Percentiles rank a stretch among this genome's conserved stretches.
Evolutionary conservation across 37 sponge, comb jelly and placozoan species (phyloP).

Genomic region (Chondrosia reniformis): DNA sequence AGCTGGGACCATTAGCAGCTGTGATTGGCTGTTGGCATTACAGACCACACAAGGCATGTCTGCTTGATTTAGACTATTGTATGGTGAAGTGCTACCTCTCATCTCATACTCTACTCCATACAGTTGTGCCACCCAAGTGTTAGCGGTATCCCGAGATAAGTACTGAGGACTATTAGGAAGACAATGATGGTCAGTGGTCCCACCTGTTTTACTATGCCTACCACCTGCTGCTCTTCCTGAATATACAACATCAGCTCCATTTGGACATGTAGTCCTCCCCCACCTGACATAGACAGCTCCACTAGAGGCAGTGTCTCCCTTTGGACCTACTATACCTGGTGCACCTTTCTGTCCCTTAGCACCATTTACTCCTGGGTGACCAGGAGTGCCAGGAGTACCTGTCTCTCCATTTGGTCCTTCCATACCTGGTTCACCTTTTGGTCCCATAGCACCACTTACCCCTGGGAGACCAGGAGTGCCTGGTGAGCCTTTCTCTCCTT

Average conservation of each 20-base stretch:
- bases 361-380: slow-evolving; percentile 12
- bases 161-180: slow-evolving; percentile 42
- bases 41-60: slow-evolving; percentile 62
- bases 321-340: neutral
- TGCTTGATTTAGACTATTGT: neutral
- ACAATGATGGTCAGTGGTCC: slow-evolving; percentile 49
- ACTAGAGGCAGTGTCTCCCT: neutral
- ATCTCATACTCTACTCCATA: slow-evolving; percentile 42
- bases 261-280: slow-evolving; percentile 12
- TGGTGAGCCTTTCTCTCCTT: too few relatives aligned
- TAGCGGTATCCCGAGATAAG: neutral
- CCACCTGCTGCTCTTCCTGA: neutral
- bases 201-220: slow-evolving; percentile 12
- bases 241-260: slow-evolving; percentile 1
- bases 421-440: neutral
- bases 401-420: neutral
- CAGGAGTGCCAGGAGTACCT: slow-evolving; percentile 11
- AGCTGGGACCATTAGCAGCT: slow-evolving; percentile 50
- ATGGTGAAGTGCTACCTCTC: neutral
- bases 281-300: slow-evolving; percentile 5
- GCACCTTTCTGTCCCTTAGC: neutral
- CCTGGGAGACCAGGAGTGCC: too few relatives aligned
- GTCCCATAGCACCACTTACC: too few relatives aligned
- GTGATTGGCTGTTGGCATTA: slow-evolving; percentile 5
- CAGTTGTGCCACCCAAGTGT: neutral